Conservation (phyloP, 2,797 vertebrate genomes). For the Luscinia luscinia region DNA sequence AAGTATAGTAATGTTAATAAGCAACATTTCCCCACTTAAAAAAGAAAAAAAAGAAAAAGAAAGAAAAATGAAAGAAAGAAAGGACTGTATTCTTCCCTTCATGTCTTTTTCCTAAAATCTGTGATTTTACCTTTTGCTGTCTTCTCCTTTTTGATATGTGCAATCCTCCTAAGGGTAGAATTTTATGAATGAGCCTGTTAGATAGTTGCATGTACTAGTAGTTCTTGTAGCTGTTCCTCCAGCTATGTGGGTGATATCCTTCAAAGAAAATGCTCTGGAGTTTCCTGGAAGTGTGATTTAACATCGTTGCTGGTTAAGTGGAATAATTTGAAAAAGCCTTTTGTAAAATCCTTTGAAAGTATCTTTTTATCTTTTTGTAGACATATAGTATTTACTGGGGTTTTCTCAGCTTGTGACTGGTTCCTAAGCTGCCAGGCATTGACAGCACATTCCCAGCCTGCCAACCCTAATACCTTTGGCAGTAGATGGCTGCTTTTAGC, state of each 20-base stretch:
- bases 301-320: neutral
- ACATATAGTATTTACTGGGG: neutral
- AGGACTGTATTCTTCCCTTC: neutral
- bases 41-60: too few relatives aligned
- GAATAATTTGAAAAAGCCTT: neutral
- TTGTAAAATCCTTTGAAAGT: constrained; percentile 3
- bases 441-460: neutral
- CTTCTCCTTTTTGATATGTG: neutral
- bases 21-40: neutral
- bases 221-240: neutral
- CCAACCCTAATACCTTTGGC: neutral
- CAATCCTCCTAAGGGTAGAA: neutral
- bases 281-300: neutral
- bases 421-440: neutral
- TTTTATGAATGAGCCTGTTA: neutral
- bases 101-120: neutral
- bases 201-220: neutral
- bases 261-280: neutral
- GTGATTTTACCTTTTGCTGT: neutral
- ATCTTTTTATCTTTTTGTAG: neutral
- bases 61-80: fast-evolving
- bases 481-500: constrained; percentile 13
- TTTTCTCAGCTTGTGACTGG: neutral
- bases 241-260: neutral
- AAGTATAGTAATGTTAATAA: neutral